Conservation (phyloP, 2,888 invertebrate species). For the Philhelius pedissequus region DNA sequence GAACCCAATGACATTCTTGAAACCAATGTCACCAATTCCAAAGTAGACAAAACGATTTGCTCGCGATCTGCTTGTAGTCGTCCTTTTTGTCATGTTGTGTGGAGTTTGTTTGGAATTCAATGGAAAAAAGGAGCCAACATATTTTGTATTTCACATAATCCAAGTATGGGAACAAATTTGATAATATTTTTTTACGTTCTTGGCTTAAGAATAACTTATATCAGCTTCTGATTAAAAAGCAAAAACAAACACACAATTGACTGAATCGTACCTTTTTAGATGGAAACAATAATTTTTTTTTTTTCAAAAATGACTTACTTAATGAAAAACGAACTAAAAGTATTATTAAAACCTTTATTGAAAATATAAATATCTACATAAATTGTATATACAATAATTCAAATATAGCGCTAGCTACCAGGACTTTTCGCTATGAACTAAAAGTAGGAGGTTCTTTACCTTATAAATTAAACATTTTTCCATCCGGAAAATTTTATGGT, state of each 20-base stretch:
- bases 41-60: constrained; percentile 22
- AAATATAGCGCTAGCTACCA: too few species aligned
- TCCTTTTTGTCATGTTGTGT: constrained; percentile 25
- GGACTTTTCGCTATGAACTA: too few species aligned
- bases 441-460: too few species aligned
- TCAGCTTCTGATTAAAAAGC: background rate
- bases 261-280: background rate
- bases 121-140: constrained; percentile 24
- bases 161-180: constrained; percentile 4
- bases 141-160: background rate
- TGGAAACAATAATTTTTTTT: too few species aligned
- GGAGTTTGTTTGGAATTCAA: constrained; percentile 28
- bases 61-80: background rate
- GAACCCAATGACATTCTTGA: constrained; percentile 37
- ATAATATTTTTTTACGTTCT: background rate
- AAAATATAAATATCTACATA: too few species aligned
- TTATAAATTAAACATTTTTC: too few species aligned
- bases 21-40: constrained; percentile 44
- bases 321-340: too few species aligned
- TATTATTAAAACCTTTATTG: too few species aligned
- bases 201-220: background rate
- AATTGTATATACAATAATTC: too few species aligned
- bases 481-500: too few species aligned
- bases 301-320: too few species aligned
- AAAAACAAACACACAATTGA: background rate